A percentile compares a stretch with the other conserved stretches of the same genome.
Conservation (phyloP, 2,888 invertebrate species). For the Archips xylosteana region DNA sequence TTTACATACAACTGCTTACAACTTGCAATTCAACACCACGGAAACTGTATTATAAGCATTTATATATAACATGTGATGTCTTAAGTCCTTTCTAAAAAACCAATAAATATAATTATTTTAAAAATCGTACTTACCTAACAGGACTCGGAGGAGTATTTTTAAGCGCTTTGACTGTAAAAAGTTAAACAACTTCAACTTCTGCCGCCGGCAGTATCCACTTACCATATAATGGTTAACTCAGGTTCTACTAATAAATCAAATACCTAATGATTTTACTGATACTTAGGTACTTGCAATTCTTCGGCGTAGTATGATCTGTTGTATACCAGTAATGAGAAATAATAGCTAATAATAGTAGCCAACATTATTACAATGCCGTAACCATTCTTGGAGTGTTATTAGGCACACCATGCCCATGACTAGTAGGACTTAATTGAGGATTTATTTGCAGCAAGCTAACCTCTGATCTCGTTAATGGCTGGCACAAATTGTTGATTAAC, state of each 20-base stretch:
- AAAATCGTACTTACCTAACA: too few species aligned
- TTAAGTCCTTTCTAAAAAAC: neutral
- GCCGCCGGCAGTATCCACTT: neutral
- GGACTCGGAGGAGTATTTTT: too few species aligned
- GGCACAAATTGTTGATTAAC: constrained; percentile 24
- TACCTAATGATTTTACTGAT: neutral
- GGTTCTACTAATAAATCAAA: too few species aligned
- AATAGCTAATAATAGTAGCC: neutral
- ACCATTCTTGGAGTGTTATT: constrained; percentile 11
- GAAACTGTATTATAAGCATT: too few species aligned
- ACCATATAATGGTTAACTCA: too few species aligned
- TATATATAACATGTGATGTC: too few species aligned
- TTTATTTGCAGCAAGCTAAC: constrained; percentile 47
- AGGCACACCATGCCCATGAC: constrained; percentile 15
- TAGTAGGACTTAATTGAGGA: constrained; percentile 46
- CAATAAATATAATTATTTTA: neutral
- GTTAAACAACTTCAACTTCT: too few species aligned
- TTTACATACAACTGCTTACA: too few species aligned
- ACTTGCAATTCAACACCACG: too few species aligned
- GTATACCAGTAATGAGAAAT: constrained; percentile 4
- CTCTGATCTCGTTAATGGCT: constrained; percentile 43
- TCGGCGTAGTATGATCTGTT: neutral
- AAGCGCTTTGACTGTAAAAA: too few species aligned
- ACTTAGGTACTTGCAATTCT: neutral
- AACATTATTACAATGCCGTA: constrained; percentile 2